phyloP scores from a whole-genome alignment of 23 tunicate species.

The Halocynthia aurantium region DNA sequence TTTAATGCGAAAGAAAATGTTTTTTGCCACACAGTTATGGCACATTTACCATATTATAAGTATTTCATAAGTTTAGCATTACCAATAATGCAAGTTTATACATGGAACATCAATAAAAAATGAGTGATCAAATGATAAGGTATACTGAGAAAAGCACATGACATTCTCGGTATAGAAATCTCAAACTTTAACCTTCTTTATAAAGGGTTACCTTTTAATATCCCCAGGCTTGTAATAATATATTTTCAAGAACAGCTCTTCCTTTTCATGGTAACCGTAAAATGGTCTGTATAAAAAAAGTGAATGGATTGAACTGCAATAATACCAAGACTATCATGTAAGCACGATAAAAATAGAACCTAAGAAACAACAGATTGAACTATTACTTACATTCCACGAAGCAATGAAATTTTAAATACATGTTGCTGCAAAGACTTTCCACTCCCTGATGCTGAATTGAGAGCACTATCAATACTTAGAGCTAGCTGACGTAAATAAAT shows the following conservation, averaged over 20 bases:
- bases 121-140: neutral
- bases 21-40: no score
- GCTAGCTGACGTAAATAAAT: conserved; percentile 50
- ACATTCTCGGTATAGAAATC: neutral
- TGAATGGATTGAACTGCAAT: neutral
- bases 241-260: conserved; percentile 64
- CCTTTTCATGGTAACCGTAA: conserved; percentile 70
- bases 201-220: conserved; percentile 49
- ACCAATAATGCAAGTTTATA: no score
- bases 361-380: neutral
- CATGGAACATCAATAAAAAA: no score
- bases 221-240: conserved; percentile 66
- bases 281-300: conserved; percentile 37
- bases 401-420: conserved; percentile 53
- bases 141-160: neutral
- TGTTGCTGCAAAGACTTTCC: conserved; percentile 38
- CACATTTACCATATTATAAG: no score
- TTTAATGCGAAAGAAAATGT: no score
- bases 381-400: conserved; percentile 63
- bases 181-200: no score
- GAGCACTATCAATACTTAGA: conserved; percentile 53
- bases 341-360: no score
- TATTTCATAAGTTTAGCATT: no score
- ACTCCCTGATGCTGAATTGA: conserved; percentile 29
- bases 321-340: no score